These are phyloP conservation scores for Anarsia innoxiella DNA, from an alignment of 2,888 invertebrate genomes.

Conservation along the genomic window DNA sequence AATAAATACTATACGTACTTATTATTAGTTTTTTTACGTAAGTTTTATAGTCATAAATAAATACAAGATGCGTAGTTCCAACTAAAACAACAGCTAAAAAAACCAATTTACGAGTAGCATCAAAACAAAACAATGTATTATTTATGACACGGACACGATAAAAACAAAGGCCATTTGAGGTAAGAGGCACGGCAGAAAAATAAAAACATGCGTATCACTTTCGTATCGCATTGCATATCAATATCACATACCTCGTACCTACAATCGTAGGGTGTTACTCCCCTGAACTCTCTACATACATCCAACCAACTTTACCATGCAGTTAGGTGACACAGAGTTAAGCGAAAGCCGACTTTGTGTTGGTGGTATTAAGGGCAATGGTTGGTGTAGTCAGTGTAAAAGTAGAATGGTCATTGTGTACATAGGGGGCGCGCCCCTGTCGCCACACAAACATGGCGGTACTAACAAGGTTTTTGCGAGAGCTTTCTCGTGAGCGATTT, in stretches of 20 bases:
- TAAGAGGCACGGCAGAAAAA: constrained; percentile 11
- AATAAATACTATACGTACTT: no score
- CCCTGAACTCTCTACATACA: constrained; percentile 55
- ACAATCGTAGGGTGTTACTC: constrained; percentile 60
- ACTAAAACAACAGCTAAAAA: no score
- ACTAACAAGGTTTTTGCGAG: constrained; percentile 70
- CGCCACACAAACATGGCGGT: constrained; percentile 71
- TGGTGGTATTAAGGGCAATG: constrained; percentile 25
- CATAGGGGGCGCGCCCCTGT: constrained; percentile 72
- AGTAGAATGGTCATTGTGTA: constrained; percentile 59
- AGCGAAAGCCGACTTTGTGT: no score
- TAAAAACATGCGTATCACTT: constrained; percentile 46
- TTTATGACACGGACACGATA: no score
- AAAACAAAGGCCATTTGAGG: no score
- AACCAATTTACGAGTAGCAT: no score
- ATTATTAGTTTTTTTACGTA: no score
- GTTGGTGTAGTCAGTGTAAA: no score
- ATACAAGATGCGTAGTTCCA: no score
- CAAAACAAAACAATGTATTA: no score
- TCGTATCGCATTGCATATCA: constrained; percentile 65
- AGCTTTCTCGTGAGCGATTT: constrained; percentile 64
- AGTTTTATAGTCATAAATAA: no score
- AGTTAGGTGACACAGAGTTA: no score
- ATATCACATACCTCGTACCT: constrained; percentile 66
- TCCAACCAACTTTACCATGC: constrained; percentile 41